A percentile compares a stretch with the other conserved stretches of the same genome.
Evolutionary conservation across 2,113 vertebrate species (phyloP).

Genomic region (Acanthisitta chloris): DNA sequence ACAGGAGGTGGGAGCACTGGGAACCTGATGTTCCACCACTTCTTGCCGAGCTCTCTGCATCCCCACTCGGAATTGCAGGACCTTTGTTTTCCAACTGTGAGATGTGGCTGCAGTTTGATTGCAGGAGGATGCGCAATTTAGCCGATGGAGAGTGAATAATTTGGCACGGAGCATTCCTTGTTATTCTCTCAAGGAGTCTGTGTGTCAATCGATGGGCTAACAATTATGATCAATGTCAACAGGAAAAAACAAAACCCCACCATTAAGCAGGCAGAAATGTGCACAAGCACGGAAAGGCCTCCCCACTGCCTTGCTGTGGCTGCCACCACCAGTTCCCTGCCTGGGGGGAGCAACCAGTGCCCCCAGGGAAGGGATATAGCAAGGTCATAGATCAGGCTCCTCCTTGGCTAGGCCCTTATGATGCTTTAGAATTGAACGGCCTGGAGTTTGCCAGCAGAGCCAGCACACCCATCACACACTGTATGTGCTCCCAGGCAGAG

Average conservation of each 20-base stretch:
- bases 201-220: slow-evolving; percentile 44
- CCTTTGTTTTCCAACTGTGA: slow-evolving; percentile 1
- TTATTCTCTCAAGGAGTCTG: neutral
- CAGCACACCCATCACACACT: rapidly evolving
- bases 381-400: neutral
- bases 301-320: neutral
- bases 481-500: rapidly evolving
- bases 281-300: neutral
- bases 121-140: neutral
- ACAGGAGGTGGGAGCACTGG: neutral
- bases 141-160: neutral
- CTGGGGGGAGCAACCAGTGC: rapidly evolving
- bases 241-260: neutral
- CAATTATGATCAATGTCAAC: slow-evolving; percentile 52
- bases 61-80: neutral
- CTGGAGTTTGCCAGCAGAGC: neutral
- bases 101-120: neutral
- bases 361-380: too few species aligned
- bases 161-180: neutral
- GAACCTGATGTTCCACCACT: neutral
- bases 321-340: neutral
- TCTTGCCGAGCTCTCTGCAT: neutral
- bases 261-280: neutral
- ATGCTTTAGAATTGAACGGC: rapidly evolving
- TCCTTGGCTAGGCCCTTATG: neutral